These are phyloP conservation scores for Myioborus miniatus DNA, from an alignment of 2,797 vertebrate species.

Conservation along the genomic window DNA sequence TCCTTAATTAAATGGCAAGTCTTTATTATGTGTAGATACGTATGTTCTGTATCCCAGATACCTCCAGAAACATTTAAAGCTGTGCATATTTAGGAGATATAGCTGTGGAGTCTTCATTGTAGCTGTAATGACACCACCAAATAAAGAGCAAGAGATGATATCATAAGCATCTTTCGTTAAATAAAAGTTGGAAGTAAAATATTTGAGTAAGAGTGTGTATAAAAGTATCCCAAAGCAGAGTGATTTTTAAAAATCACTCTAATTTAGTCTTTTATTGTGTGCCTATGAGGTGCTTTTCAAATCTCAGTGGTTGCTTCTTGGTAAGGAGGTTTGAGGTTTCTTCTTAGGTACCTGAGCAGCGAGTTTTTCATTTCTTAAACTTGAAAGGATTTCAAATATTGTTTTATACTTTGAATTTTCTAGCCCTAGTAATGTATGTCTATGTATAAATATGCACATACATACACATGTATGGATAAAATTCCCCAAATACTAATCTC, in stretches of 20 bases:
- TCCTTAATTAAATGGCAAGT: neutral
- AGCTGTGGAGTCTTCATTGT: neutral
- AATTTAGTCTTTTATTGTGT: neutral
- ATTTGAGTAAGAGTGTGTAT: neutral
- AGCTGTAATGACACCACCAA: neutral
- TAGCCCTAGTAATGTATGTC: neutral
- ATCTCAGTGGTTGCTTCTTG: neutral
- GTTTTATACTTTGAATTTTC: neutral
- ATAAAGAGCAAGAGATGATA: neutral
- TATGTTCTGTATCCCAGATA: neutral
- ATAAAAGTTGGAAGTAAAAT: neutral
- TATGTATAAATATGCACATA: neutral
- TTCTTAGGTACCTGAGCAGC: neutral
- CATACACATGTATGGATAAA: neutral
- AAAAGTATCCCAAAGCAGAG: neutral
- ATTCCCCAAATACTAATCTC: neutral
- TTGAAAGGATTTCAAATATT: neutral
- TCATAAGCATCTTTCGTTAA: neutral
- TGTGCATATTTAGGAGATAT: neutral
- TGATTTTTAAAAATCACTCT: neutral
- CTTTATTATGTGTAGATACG: neutral
- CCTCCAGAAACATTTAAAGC: neutral
- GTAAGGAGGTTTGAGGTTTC: neutral
- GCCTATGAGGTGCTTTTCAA: neutral
- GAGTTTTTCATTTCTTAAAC: neutral